A percentile compares a stretch with the other conserved stretches of the same genome.
Evolutionary conservation across 1,140 invertebrate genomes (phyloP).

Genomic region (Zaprionus vittiger): DNA sequence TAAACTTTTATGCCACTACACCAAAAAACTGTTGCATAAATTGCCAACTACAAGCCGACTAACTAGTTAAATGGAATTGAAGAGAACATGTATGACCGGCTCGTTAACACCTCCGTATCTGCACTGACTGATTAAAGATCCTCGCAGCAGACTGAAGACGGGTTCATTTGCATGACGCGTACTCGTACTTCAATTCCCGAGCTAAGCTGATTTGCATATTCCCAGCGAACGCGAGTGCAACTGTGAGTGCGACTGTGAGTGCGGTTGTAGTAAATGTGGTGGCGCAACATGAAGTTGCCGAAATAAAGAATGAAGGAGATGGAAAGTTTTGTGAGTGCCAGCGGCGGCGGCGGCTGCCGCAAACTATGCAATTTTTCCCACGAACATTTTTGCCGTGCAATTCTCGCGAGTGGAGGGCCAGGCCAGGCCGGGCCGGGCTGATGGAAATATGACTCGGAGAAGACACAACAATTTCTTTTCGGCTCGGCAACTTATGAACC

Average conservation of each 20-base stretch:
- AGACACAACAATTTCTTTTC: constrained; percentile 61
- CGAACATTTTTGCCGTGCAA: constrained; percentile 41
- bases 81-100: neutral
- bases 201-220: constrained; percentile 66
- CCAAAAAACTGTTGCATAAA: constrained; percentile 75
- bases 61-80: constrained; percentile 42
- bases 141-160: neutral
- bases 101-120: constrained; percentile 65
- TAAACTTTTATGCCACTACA: constrained; percentile 74
- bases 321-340: neutral
- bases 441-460: constrained; percentile 65
- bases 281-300: neutral
- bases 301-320: constrained; percentile 14
- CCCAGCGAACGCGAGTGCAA: constrained; percentile 48
- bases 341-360: neutral
- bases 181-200: constrained; percentile 28
- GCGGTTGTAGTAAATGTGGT: neutral
- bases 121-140: constrained; percentile 30
- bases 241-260: neutral
- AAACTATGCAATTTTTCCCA: constrained; percentile 56
- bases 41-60: constrained; percentile 62
- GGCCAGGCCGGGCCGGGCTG: constrained; percentile 12
- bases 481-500: constrained; percentile 56
- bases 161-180: constrained; percentile 56
- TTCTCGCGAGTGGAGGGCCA: neutral